Evolutionary conservation across 2,113 vertebrate genomes (phyloP).

Genomic region (mouse (Mus musculus)): DNA sequence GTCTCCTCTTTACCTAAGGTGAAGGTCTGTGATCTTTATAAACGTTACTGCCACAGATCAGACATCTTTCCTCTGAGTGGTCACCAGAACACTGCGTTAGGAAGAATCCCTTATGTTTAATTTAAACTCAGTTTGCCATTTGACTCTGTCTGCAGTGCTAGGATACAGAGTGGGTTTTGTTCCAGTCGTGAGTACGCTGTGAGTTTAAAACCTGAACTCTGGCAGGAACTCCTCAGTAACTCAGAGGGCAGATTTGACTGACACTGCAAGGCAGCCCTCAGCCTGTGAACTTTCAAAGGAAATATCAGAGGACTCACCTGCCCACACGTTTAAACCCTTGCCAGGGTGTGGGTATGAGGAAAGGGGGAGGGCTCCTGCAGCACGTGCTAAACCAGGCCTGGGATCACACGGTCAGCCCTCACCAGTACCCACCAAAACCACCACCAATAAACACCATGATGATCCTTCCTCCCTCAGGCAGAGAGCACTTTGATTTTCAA

Average conservation of each 20-base stretch:
- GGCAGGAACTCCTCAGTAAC: background rate
- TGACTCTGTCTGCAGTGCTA: background rate
- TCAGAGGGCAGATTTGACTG: background rate
- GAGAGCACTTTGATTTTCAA: background rate
- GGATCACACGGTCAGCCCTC: background rate
- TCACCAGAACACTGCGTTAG: background rate
- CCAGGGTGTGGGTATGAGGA: background rate
- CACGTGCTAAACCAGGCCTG: background rate
- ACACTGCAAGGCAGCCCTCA: background rate
- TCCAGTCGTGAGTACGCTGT: background rate
- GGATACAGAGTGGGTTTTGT: background rate
- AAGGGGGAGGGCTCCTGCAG: background rate
- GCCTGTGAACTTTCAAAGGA: background rate
- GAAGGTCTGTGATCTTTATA: background rate
- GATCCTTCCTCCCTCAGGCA: background rate
- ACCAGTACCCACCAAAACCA: slow-evolving; percentile 41
- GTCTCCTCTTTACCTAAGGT: background rate
- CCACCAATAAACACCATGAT: background rate
- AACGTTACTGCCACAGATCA: background rate
- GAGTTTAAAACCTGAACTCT: background rate
- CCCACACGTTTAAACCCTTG: background rate
- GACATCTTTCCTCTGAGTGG: background rate
- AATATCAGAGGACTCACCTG: background rate
- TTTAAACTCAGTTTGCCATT: background rate
- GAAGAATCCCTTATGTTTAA: background rate